Evolutionary conservation across 1,140 invertebrate genomes (phyloP).

Genomic region (Trichomalopsis sarcophagae): DNA sequence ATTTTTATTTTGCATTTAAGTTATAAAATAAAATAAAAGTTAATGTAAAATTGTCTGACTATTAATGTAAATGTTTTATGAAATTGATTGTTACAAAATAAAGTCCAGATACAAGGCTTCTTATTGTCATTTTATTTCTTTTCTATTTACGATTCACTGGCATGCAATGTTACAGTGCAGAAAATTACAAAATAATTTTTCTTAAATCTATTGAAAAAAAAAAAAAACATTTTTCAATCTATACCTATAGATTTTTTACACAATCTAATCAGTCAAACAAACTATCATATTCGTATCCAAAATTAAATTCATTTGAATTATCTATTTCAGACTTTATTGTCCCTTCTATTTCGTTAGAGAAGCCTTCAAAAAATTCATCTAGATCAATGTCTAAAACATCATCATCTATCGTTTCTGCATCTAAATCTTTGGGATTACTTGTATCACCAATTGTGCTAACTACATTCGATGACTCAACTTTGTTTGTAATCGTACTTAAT

Average conservation of each 20-base stretch:
- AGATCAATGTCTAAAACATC: neutral
- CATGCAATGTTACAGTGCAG: no score
- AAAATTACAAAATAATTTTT: no score
- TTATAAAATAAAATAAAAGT: neutral
- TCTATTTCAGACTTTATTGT: neutral
- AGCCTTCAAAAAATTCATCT: neutral
- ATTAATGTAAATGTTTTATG: neutral
- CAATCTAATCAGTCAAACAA: no score
- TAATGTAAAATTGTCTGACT: neutral
- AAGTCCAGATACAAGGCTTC: neutral
- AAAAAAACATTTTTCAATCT: no score
- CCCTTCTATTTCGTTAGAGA: neutral
- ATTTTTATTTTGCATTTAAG: neutral
- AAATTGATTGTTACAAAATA: neutral
- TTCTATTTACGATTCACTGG: no score
- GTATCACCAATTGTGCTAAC: neutral
- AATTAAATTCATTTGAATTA: neutral
- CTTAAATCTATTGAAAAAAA: no score
- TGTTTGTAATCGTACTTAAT: neutral
- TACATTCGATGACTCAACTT: neutral
- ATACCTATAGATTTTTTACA: no score
- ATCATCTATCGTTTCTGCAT: neutral
- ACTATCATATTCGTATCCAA: neutral
- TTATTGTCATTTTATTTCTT: neutral
- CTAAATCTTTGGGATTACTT: neutral